Evolutionary conservation across 2,888 invertebrate species (phyloP), one percentile per base, ranked within the genome.

Genomic region (Aphodius sticticus): DNA sequence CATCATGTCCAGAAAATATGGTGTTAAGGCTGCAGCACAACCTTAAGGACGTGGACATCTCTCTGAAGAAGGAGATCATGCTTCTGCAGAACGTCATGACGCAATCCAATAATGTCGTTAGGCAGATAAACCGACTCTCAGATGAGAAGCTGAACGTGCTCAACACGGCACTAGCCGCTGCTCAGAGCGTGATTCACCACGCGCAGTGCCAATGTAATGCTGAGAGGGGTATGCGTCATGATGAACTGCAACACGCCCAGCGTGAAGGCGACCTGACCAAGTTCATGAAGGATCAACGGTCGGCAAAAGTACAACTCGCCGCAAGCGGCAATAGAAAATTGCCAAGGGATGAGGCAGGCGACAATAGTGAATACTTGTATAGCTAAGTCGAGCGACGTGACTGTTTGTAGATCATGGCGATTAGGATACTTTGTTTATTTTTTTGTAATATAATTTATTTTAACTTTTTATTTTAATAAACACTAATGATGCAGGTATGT

Each of bases 301-400:
- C 53, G 12, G 53, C 53, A 53, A 53, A 53, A 26, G 26, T 1
- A 26, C 26, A 26, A 53, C 4, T 12, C 12, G 53, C 4, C 7
- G 6, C 53, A 26, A 26, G 3, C 26, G 3, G 26, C 53, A 53
- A 53, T 53, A 53, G 53, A 53, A 53, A 53, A 53, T 2, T 53
- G 53, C 53, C 53, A 53, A 53, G 53, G 53, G 53, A 53, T 53
- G 53, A 53, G 53, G 53, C 53, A 53, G 53, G 53, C 53, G 53
- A 53, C 53, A 53, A 12, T 12, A 53, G 4, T 53, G 53, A 53
- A 7, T 53, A 53, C 53, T 7, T 53, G 53, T 53, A 53, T 53
- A 12, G 53, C 53, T 53, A 53, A 53, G 9, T 53, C 53, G 53
- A 12, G 1, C 53, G 6, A 12, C 12, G 53, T 53, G 53, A 9